These are phyloP conservation scores for Opisthocomus hoazin DNA, from an alignment of 2,113 vertebrate genomes.

Conservation along the genomic window DNA sequence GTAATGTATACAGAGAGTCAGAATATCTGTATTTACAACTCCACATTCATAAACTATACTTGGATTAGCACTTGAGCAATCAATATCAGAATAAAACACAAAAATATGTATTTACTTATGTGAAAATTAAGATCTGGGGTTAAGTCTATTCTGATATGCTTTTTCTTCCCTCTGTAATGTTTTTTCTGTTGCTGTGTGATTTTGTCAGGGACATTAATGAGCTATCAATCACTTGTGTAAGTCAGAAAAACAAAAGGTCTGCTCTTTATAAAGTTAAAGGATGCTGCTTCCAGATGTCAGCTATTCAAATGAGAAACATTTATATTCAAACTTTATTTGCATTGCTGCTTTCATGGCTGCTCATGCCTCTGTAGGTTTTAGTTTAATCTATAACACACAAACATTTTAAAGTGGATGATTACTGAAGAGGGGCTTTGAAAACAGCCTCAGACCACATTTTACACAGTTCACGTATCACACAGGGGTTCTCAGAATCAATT, in stretches of 20 bases:
- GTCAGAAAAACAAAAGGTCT: conserved; percentile 40
- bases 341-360: not conserved
- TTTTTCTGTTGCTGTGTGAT: not conserved
- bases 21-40: not conserved
- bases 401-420: not conserved
- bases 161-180: not conserved
- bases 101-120: not conserved
- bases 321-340: not conserved
- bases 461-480: conserved; percentile 51
- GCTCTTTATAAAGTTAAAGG: conserved; percentile 17
- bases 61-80: not conserved
- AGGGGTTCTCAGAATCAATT: conserved; percentile 45
- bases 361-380: not conserved
- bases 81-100: not conserved
- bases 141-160: not conserved
- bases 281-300: not conserved
- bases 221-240: conserved; percentile 27
- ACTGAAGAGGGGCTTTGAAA: conserved; percentile 11
- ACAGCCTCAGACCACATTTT: conserved; percentile 31
- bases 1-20: not conserved
- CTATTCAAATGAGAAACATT: conserved; percentile 8
- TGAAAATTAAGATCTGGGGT: not conserved
- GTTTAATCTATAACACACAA: not conserved
- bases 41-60: not conserved
- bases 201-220: conserved; percentile 19